A percentile compares a stretch with the other conserved stretches of the same genome.
Conservation (phyloP, 2,888 invertebrate genomes). For the Deilephila porcellus region DNA sequence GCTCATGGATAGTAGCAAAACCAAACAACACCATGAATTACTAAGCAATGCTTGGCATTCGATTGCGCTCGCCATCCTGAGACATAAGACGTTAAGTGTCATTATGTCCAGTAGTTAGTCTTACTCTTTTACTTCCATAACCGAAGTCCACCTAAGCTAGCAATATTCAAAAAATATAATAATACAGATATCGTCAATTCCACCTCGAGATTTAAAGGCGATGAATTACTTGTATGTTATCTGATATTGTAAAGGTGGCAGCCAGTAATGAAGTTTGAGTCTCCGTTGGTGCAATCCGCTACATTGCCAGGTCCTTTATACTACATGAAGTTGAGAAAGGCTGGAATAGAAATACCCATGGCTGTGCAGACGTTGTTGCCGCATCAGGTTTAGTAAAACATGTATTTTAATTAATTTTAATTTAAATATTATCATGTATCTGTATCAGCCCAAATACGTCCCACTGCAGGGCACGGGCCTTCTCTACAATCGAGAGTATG, state of each 20-base stretch:
- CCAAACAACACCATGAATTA: too few species aligned
- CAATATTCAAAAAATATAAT: too few species aligned
- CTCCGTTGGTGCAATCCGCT: conserved; percentile 60
- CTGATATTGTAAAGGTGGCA: conserved; percentile 63
- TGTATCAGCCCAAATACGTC: too few species aligned
- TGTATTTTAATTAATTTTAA: not conserved
- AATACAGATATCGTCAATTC: not conserved
- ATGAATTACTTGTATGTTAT: not conserved
- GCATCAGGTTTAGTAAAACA: conserved; percentile 57
- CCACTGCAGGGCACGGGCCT: too few species aligned
- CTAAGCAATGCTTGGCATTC: too few species aligned
- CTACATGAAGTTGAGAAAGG: conserved; percentile 84
- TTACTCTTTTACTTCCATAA: too few species aligned
- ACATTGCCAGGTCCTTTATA: conserved; percentile 85
- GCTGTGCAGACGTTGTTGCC: conserved; percentile 74
- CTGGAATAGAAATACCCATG: conserved; percentile 83
- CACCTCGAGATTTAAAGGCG: not conserved
- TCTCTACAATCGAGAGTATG: too few species aligned
- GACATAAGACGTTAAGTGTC: too few species aligned
- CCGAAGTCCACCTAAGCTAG: too few species aligned
- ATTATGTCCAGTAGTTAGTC: too few species aligned
- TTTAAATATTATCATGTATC: not conserved
- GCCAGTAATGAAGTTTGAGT: conserved; percentile 68
- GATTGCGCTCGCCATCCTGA: too few species aligned
- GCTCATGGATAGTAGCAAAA: too few species aligned